Percentiles rank a stretch among this genome's conserved stretches.
Conservation (phyloP, 37 sponge, comb jelly and placozoan species). For the Spongia lamella region DNA sequence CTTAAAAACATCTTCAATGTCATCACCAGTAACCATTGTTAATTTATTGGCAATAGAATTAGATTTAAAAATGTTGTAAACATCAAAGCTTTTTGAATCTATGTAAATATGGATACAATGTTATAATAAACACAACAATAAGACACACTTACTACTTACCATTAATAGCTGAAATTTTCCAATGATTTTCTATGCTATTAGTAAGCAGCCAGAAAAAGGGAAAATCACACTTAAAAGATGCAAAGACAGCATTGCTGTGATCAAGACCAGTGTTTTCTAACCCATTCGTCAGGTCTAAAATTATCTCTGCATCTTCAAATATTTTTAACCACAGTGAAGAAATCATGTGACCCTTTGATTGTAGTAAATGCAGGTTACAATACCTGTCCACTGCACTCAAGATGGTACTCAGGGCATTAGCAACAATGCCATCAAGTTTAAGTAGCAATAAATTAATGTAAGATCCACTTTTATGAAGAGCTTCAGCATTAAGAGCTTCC, state of each 20-base stretch:
- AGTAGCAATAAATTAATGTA: slow-evolving; percentile 43
- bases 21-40: no score
- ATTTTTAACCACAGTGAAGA: slow-evolving; percentile 58
- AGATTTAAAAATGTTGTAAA: no score
- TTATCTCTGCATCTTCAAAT: slow-evolving; percentile 27
- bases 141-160: no score
- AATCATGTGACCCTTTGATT: background rate
- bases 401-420: slow-evolving; percentile 45
- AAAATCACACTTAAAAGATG: slow-evolving; percentile 55
- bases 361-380: slow-evolving; percentile 50
- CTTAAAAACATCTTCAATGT: no score
- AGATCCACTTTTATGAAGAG: slow-evolving; percentile 62
- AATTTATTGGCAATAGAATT: no score
- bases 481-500: slow-evolving; percentile 59
- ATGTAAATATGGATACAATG: no score
- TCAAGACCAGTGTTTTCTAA: slow-evolving; percentile 6
- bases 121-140: no score
- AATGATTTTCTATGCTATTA: slow-evolving; percentile 50
- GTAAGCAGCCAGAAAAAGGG: slow-evolving; percentile 87
- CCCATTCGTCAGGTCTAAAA: slow-evolving; percentile 12
- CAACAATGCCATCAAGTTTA: slow-evolving; percentile 55
- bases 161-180: slow-evolving; percentile 21
- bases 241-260: slow-evolving; percentile 4
- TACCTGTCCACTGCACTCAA: slow-evolving; percentile 56
- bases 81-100: no score